Conservation (phyloP, 2,888 invertebrate species). For the Elgonia sp. region DNA sequence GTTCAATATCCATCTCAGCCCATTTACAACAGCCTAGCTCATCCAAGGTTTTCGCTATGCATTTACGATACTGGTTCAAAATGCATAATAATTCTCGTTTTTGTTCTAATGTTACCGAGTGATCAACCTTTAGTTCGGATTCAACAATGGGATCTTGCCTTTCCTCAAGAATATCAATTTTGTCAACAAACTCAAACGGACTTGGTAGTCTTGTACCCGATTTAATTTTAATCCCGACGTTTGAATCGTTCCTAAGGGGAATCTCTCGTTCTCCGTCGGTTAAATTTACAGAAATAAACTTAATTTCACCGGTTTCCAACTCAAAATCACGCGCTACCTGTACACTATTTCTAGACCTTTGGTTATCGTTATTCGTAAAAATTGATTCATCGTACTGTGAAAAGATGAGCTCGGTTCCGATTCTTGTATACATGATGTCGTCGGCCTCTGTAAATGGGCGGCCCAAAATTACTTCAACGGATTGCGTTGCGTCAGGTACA, state of each 20-base stretch:
- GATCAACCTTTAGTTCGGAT: slow-evolving; percentile 9
- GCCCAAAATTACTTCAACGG: neutral
- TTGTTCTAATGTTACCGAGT: slow-evolving; percentile 4
- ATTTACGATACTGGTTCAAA: slow-evolving; percentile 31
- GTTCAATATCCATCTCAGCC: slow-evolving; percentile 57
- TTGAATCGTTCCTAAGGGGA: no score
- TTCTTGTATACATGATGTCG: neutral
- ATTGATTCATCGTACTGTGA: neutral
- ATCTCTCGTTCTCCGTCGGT: neutral
- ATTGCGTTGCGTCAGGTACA: neutral
- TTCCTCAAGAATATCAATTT: neutral
- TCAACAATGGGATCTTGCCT: neutral
- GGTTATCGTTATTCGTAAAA: neutral
- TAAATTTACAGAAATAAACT: neutral
- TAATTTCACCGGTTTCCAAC: neutral
- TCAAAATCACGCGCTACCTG: neutral
- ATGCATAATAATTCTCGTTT: slow-evolving; percentile 3
- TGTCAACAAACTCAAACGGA: neutral
- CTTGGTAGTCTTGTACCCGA: neutral
- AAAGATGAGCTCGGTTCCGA: neutral
- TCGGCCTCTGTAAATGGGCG: neutral
- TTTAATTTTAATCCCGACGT: neutral
- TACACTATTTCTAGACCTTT: neutral
- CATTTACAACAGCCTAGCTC: slow-evolving; percentile 34
- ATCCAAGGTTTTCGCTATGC: neutral